These are phyloP conservation scores for Megalops cyprinoides DNA, from an alignment of 2,797 vertebrate species.

Conservation along the genomic window DNA sequence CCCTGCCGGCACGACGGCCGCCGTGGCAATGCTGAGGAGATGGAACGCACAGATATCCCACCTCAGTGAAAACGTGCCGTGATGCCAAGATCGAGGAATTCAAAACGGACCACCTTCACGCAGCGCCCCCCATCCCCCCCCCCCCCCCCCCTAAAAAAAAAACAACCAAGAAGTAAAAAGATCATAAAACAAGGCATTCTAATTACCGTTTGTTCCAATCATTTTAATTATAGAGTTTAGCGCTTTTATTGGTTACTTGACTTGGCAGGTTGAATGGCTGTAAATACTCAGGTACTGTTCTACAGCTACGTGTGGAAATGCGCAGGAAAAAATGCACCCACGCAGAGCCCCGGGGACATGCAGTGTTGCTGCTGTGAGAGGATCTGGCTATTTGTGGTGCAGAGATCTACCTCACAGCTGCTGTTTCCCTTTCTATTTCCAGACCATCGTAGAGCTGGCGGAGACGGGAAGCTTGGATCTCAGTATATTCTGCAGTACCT, in stretches of 20 bases:
- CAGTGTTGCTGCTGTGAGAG: background rate
- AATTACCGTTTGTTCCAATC: too few species aligned
- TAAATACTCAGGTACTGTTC: background rate
- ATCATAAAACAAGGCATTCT: background rate
- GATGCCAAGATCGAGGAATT: background rate
- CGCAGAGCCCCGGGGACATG: background rate
- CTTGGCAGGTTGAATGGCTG: background rate
- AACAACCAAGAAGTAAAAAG: too few species aligned
- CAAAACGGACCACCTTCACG: background rate
- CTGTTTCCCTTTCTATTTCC: conserved; percentile 33
- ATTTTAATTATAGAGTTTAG: too few species aligned
- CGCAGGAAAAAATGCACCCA: background rate
- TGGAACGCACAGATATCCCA: background rate
- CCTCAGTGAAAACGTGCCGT: background rate
- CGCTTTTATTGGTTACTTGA: background rate
- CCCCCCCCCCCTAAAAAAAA: too few species aligned
- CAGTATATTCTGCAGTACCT: conserved; percentile 99
- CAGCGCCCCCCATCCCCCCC: too few species aligned
- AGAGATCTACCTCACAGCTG: background rate
- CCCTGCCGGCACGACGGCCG: background rate
- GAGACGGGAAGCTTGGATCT: conserved; percentile 96
- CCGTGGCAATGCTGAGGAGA: background rate
- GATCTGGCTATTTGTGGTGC: background rate
- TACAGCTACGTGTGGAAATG: background rate
- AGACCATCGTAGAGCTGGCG: conserved; percentile 98